Evolutionary conservation across 1,140 invertebrate genomes (phyloP), one percentile per base, ranked within the genome.

Genomic region (Heliconius melpomene): DNA sequence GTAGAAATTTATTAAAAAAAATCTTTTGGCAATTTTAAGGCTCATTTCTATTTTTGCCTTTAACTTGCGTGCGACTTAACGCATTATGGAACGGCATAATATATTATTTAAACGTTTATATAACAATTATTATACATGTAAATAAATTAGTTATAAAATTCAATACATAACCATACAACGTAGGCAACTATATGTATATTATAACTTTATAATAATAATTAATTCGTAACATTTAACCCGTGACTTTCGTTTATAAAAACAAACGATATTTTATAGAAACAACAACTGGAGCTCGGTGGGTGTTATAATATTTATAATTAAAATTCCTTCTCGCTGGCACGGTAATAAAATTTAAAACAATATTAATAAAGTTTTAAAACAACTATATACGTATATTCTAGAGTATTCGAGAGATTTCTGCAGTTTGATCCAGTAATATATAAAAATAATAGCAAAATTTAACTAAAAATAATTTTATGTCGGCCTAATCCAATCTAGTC

Each of bases 181-280:
- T 66, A 66, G 23, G 26, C 26, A 66, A 46, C 3, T 54, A n/a
- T 6, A 29, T 46, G 5, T 29, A 26, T 54, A 29, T 36, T 20
- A 75, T 72, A 72, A 40, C 71, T 72, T 72, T 72, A 36, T 36
- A 72, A 38, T 72, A 72, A 72, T 72, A 72, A 72, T 72, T 72
- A 72, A 72, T 73, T 73, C 72, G 38, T 73, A 73, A 26, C 72
- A 23, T 73, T 73, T 73, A 26, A 73, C 72, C 38, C 36, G 46
- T 73, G 72, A n/a, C 72, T 40, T 73, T 46, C n/a, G 46, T 73
- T 50, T 73, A 46, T 73, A 46, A 46, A 73, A 46, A 46, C 72
- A 40, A 73, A 26, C 57, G 20, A 60, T 60, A 66, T 66, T 66
- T 16, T 29, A 66, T 29, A 66, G 60, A 66, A 66, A 16, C 60